Evolutionary conservation across 2,888 invertebrate species (phyloP), one percentile per base, ranked within the genome.

Genomic region (Dicyrtoma fusca): DNA sequence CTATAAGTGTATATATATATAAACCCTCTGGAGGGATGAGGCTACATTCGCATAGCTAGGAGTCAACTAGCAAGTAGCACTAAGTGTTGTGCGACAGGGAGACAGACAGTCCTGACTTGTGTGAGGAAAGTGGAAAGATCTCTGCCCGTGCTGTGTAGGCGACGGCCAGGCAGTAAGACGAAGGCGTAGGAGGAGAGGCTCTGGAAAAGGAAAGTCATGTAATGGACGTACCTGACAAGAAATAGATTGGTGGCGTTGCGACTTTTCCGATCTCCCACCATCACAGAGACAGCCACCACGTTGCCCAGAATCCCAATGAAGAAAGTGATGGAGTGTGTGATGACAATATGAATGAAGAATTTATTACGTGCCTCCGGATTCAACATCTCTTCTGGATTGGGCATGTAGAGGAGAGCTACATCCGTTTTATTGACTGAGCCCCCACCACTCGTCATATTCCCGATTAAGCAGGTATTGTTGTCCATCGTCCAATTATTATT

Each of bases 291-390:
- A 14, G 85, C 86, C 6, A 84, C 78, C 1, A 82, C 75, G 81
- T 86, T 86, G 1, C 86, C 86, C 2, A 83, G 75, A 11, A 85
- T 81, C 1, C 86, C 86, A 14, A 85, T 74, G 13, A 85, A 71
- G 77, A 85, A 82, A 0, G 82, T 82, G 59, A 82, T 76, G 11
- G 82, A 77, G 74, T 83, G 82, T 5, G 82, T 82, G 63, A 81
- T 76, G 57, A 82, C 75, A 69, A 82, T 82, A 51, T 82, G 79
- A 62, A 81, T 75, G 75, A 83, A 83, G 42, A 81, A 77, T 6
- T 81, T 79, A 70, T 82, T 82, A 26, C 71, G 77, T 61, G 71
- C 76, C 65, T 81, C 80, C 6, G 82, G 82, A 66, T 81, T 80
- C 45, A 82, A 75, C 82, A 83, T 82, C 65, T 83, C 83, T 74